Evolutionary conservation across 2,888 invertebrate species (phyloP), one percentile per base, ranked within the genome.

Genomic region (Andricus quercusramuli): DNA sequence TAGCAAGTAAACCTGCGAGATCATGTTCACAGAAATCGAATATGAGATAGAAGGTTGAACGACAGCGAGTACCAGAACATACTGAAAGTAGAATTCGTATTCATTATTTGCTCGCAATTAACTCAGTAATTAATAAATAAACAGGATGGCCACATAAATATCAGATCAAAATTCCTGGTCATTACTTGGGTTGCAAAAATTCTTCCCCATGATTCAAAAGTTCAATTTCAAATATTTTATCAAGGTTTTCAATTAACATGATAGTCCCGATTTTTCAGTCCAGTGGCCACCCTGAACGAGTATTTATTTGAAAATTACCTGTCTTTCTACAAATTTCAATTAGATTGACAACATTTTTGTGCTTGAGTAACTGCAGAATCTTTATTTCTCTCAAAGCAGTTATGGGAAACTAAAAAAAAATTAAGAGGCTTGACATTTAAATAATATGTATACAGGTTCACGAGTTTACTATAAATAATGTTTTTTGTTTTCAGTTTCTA

Each of bases 1-100:
- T 99, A 0, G 98, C 98, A 13, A 99, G 92, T 64, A 99, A 94
- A 0, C 99, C 99, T 9, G 99, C 99, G 85, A 99, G 94, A 93
- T 99, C 99, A 90, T 99, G 99, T 91, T 99, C 99, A 91, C 99
- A 99, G 91, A 99, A 99, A 88, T 99, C 99, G 93, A 99, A 99
- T 5, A 99, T 98, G 82, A 99, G 94, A 91, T 98, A 99, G 92
- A 98, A 98, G 0, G 98, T 98, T 8, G 97, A 97, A 84, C 97
- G 93, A 90, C 95, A 96, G 88, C 96, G 95, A 88, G 97, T 97
- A 88, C 94, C 94, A 5, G 94, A 91, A 25, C 93, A 93, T 4
- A 94, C 94, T 94, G 87, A 44, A 89, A 62, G n/a, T n/a, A n/a
- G 1, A n/a, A 56, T 56, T n/a, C n/a, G 6, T 6, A 51, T 0